Percentiles rank a stretch among this genome's conserved stretches.
phyloP scores from a whole-genome alignment of 2,888 invertebrate species.

The Protodeltote pygarga region DNA sequence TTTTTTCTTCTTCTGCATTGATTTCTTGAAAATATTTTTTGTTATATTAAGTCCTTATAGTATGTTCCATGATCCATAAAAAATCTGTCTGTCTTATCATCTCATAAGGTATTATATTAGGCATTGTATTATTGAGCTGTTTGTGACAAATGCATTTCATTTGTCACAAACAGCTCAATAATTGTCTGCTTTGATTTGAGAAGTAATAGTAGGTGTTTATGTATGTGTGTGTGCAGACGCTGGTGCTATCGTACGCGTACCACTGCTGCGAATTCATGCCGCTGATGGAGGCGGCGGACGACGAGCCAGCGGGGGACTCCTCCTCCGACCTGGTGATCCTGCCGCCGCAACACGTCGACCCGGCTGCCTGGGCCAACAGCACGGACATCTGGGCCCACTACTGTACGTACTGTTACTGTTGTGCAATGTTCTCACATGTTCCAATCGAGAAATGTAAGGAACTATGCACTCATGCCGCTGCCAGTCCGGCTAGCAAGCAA shows the following conservation, averaged over 20 bases:
- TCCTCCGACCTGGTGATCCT: slow-evolving; percentile 77
- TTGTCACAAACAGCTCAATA: too few relatives aligned
- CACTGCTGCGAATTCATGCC: slow-evolving; percentile 97
- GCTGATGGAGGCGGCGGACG: slow-evolving; percentile 86
- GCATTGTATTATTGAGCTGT: too few relatives aligned
- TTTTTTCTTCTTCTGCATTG: too few relatives aligned
- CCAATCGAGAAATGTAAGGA: background rate
- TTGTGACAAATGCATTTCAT: too few relatives aligned
- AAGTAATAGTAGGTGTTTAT: background rate
- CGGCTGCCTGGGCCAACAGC: slow-evolving; percentile 93
- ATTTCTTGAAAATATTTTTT: too few relatives aligned
- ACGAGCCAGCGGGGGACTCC: slow-evolving; percentile 84
- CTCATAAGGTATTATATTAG: too few relatives aligned
- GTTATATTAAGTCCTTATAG: too few relatives aligned
- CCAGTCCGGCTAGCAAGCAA: too few relatives aligned
- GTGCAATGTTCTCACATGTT: background rate
- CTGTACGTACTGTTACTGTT: slow-evolving; percentile 85
- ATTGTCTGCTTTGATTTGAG: too few relatives aligned
- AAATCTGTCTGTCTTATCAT: too few relatives aligned
- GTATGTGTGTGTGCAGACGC: slow-evolving; percentile 80
- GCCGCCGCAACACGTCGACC: slow-evolving; percentile 74
- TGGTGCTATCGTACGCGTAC: slow-evolving; percentile 97
- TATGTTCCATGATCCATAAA: too few relatives aligned
- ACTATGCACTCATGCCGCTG: background rate
- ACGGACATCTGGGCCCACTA: slow-evolving; percentile 94